These are phyloP conservation scores for Mastomys coucha DNA, from an alignment of 2,113 vertebrate species.

Conservation along the genomic window DNA sequence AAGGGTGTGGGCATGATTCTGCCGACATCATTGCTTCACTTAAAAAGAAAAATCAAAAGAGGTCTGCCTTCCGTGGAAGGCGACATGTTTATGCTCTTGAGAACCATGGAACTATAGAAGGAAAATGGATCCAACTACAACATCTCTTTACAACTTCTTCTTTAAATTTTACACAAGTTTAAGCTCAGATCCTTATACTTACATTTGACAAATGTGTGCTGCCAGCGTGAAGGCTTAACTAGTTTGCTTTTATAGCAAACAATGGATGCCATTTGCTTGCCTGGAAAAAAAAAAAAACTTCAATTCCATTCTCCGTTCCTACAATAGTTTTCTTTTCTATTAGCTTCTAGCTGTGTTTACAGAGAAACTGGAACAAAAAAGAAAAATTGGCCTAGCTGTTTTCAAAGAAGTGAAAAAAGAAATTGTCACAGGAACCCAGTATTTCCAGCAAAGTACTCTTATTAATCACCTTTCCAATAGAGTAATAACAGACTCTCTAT, in stretches of 20 bases:
- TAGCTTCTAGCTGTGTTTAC: constrained; percentile 51
- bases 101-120: not conserved
- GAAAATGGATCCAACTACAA: constrained; percentile 47
- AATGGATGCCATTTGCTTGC: constrained; percentile 59
- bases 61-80: constrained; percentile 54
- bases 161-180: constrained; percentile 59
- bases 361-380: not conserved
- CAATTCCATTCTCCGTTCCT: constrained; percentile 59
- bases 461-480: constrained; percentile 19
- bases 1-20: constrained; percentile 63
- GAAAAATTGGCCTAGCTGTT: not conserved
- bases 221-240: constrained; percentile 69
- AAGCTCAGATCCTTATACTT: constrained; percentile 50
- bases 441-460: constrained; percentile 13
- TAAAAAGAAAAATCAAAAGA: constrained; percentile 65
- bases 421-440: constrained; percentile 1
- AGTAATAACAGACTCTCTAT: not conserved
- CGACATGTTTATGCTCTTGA: constrained; percentile 43
- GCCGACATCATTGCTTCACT: constrained; percentile 16
- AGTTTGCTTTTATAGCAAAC: constrained; percentile 67
- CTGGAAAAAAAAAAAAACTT: constrained; percentile 41
- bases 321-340: constrained; percentile 51
- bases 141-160: constrained; percentile 64
- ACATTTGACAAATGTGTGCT: constrained; percentile 69
- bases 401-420: constrained; percentile 15